phyloP scores from a whole-genome alignment of 2,797 vertebrate genomes.

The Brachyalestes nurse region DNA sequence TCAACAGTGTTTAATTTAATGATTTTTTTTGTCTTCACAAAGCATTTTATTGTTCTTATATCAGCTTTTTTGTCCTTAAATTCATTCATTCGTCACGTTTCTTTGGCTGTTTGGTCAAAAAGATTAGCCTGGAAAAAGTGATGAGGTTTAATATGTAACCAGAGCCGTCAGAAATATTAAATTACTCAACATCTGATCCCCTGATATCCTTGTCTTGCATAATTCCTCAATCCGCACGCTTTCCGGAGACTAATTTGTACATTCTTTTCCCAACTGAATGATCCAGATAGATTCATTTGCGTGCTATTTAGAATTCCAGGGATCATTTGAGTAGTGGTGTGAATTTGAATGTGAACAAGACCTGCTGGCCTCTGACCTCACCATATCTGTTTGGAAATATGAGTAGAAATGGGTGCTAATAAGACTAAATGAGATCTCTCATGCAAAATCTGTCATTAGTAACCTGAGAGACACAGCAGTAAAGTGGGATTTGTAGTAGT shows the following conservation, averaged over 20 bases:
- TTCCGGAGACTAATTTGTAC: too few species aligned
- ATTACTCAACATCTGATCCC: not conserved
- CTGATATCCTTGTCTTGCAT: too few species aligned
- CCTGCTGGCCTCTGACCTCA: slow-evolving; percentile 22
- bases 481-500: not conserved
- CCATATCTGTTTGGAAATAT: slow-evolving; percentile 54
- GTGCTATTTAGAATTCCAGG: not conserved
- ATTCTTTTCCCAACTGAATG: too few species aligned
- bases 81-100: not conserved
- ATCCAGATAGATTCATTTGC: too few species aligned
- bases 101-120: not conserved
- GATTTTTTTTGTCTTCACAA: not conserved
- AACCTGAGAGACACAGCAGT: slow-evolving; percentile 58
- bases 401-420: slow-evolving; percentile 51
- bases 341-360: not conserved
- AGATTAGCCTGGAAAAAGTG: not conserved
- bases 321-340: not conserved
- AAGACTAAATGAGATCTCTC: slow-evolving; percentile 65
- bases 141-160: not conserved
- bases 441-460: slow-evolving; percentile 20
- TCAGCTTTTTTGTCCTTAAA: too few species aligned
- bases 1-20: not conserved
- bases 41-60: too few species aligned
- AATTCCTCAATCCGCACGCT: too few species aligned
- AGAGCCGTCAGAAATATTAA: not conserved